These are phyloP conservation scores for Arenicola marina DNA, from an alignment of 2,888 invertebrate genomes.

Conservation along the genomic window DNA sequence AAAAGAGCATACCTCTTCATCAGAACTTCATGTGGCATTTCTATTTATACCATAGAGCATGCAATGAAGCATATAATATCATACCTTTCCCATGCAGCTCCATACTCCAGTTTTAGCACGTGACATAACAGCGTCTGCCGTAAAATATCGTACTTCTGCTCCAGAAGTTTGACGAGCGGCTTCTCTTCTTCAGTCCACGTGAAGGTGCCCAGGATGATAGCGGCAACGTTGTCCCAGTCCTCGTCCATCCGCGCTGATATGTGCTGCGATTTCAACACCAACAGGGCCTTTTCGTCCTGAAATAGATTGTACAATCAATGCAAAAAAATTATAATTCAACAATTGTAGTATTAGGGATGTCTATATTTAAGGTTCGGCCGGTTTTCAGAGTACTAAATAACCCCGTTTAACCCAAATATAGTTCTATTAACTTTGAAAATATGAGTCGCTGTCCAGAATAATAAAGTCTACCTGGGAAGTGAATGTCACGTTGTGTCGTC, in stretches of 20 bases:
- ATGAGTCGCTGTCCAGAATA: no score
- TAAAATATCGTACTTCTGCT: conserved; percentile 39
- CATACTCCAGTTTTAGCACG: conserved; percentile 42
- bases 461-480: no score
- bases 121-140: conserved; percentile 40
- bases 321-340: no score
- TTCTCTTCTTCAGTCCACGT: conserved; percentile 35
- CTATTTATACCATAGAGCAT: neutral
- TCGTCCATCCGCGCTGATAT: conserved; percentile 24
- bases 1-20: no score
- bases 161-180: conserved; percentile 35
- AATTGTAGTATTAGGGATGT: no score
- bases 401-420: no score
- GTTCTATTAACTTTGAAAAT: no score
- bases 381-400: no score
- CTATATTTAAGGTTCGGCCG: no score
- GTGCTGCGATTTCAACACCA: neutral
- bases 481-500: no score
- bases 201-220: conserved; percentile 43
- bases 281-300: neutral
- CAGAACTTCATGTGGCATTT: no score
- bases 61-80: conserved; percentile 4
- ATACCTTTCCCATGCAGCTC: conserved; percentile 47
- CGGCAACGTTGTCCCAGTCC: conserved; percentile 46
- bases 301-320: neutral